These are phyloP conservation scores for Lasioglossum lativentre DNA, from an alignment of 2,888 invertebrate species.

Conservation along the genomic window DNA sequence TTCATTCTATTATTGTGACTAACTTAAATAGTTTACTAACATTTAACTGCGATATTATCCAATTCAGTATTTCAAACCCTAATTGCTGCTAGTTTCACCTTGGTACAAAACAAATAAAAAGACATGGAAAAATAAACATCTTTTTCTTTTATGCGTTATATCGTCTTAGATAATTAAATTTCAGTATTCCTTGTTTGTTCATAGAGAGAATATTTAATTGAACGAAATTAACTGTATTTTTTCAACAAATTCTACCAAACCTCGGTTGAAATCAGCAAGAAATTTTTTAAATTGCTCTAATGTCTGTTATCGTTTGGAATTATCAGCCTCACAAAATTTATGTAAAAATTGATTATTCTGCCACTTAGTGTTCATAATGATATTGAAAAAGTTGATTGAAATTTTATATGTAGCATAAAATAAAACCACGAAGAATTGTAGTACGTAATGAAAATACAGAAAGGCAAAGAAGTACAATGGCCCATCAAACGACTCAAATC, in stretches of 20 bases:
- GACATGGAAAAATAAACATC: slow-evolving; percentile 27
- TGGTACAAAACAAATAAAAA: slow-evolving; percentile 34
- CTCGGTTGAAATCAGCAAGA: slow-evolving; percentile 16
- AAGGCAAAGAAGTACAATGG: slow-evolving; percentile 43
- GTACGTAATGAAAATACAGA: slow-evolving; percentile 38
- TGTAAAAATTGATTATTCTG: slow-evolving; percentile 46
- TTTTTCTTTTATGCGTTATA: not conserved
- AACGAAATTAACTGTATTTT: slow-evolving; percentile 7
- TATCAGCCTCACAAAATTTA: slow-evolving; percentile 51
- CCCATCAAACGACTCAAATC: slow-evolving; percentile 71
- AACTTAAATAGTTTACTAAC: not conserved
- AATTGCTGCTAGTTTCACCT: slow-evolving; percentile 24
- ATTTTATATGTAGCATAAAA: slow-evolving; percentile 18
- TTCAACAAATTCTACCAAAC: slow-evolving; percentile 27
- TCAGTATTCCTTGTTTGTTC: slow-evolving; percentile 11
- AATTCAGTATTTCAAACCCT: slow-evolving; percentile 35
- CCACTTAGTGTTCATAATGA: slow-evolving; percentile 28
- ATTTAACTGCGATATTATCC: slow-evolving; percentile 21
- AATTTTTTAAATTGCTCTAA: slow-evolving; percentile 29
- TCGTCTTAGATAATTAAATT: slow-evolving; percentile 26
- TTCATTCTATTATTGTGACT: slow-evolving; percentile 17
- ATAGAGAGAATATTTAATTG: slow-evolving; percentile 16
- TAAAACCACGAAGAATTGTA: slow-evolving; percentile 45
- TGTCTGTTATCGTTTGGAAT: slow-evolving; percentile 48
- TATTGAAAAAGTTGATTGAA: slow-evolving; percentile 14